Conservation (phyloP, 1,140 invertebrate genomes). For the Neodiprion lecontei region DNA sequence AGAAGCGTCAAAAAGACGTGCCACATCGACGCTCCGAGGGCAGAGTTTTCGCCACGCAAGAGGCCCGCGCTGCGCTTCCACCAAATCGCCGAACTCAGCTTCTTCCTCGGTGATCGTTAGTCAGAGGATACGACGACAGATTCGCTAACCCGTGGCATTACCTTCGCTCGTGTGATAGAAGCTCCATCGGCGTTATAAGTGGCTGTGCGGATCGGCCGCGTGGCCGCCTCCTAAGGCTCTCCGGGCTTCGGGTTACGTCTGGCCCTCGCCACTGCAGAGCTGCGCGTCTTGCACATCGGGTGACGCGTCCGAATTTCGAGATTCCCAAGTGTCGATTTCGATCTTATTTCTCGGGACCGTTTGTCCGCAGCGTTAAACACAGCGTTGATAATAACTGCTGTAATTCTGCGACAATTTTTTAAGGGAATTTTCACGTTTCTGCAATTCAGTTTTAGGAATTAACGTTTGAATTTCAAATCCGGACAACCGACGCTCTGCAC, state of each 20-base stretch:
- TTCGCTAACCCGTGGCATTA: constrained; percentile 2
- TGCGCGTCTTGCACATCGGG: constrained; percentile 36
- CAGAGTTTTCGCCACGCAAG: neutral
- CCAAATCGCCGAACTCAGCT: neutral
- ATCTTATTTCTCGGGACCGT: no score
- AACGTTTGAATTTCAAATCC: no score
- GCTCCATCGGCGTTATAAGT: neutral
- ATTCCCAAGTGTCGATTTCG: no score
- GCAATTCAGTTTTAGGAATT: no score
- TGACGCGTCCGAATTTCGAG: constrained; percentile 33
- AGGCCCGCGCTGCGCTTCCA: neutral
- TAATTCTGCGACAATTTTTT: no score
- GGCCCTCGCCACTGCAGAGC: constrained; percentile 28
- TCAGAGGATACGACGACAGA: neutral
- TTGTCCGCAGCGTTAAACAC: no score
- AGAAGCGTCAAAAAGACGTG: neutral
- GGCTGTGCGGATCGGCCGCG: constrained; percentile 12
- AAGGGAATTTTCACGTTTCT: no score
- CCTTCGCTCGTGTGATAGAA: constrained; percentile 1
- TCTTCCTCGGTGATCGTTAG: neutral
- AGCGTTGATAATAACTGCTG: no score
- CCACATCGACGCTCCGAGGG: neutral
- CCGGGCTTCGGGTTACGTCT: constrained; percentile 44
- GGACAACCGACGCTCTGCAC: no score
- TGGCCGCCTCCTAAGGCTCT: constrained; percentile 26